These are phyloP conservation scores for Ispidina lecontei DNA, from an alignment of 2,797 vertebrate genomes.

Conservation along the genomic window DNA sequence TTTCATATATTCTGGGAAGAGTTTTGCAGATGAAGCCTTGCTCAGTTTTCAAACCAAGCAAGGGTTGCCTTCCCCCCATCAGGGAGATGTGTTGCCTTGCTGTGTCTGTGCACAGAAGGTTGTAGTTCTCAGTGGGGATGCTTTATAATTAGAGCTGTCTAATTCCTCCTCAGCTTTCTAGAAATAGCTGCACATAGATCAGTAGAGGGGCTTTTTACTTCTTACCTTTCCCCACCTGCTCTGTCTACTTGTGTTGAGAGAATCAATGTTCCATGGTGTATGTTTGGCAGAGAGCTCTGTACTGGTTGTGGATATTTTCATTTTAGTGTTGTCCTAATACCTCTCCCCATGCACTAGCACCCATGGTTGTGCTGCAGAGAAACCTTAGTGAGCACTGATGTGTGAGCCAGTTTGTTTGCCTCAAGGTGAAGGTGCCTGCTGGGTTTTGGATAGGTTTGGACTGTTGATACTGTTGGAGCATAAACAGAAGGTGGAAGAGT, in stretches of 20 bases:
- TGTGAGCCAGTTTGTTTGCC: neutral
- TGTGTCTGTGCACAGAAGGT: slow-evolving; percentile 2
- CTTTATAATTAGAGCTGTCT: slow-evolving; percentile 24
- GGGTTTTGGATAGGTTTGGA: neutral
- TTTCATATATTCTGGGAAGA: neutral
- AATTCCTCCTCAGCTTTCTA: slow-evolving; percentile 39
- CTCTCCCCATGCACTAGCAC: fast-evolving
- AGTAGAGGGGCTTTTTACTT: neutral
- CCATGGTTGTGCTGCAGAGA: neutral
- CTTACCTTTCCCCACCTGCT: slow-evolving; percentile 1
- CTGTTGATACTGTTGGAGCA: neutral
- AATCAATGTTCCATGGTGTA: neutral
- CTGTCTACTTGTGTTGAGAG: neutral
- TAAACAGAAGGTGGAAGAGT: neutral
- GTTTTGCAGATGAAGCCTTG: neutral
- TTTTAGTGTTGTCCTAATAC: neutral
- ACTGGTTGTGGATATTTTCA: neutral
- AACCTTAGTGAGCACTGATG: neutral
- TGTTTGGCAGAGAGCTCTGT: neutral
- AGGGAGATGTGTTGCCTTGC: neutral
- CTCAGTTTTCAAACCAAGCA: neutral
- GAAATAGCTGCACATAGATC: slow-evolving; percentile 6
- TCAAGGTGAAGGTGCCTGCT: neutral
- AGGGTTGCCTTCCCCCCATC: neutral
- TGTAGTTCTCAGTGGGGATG: slow-evolving; percentile 8